Percentiles rank a stretch among this genome's conserved stretches.
These are phyloP conservation scores for Pheucticus melanocephalus DNA, from an alignment of 2,113 vertebrate species.

Conservation along the genomic window DNA sequence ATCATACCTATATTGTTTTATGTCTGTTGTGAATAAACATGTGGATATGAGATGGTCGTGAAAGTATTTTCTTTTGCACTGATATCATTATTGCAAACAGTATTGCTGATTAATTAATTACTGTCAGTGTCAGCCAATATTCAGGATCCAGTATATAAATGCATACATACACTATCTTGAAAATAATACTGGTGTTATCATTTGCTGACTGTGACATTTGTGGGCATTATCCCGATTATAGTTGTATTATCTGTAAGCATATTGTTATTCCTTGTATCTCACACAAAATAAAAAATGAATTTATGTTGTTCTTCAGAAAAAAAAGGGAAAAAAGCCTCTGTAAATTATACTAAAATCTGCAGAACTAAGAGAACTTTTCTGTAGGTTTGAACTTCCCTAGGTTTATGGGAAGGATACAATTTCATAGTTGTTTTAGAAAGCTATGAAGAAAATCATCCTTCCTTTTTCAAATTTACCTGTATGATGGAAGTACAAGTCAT, in stretches of 20 bases:
- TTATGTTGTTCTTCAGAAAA: background rate
- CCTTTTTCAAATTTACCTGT: background rate
- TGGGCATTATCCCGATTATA: background rate
- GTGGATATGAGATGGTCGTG: background rate
- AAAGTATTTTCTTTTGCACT: background rate
- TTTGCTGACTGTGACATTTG: background rate
- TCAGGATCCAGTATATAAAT: background rate
- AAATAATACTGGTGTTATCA: background rate
- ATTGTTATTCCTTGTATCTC: background rate
- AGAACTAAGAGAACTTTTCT: background rate
- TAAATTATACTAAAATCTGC: background rate
- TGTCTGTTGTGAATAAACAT: background rate
- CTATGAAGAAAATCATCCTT: background rate
- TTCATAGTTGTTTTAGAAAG: background rate
- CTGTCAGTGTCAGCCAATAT: background rate
- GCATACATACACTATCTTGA: background rate
- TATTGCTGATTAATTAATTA: background rate
- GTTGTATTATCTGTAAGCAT: background rate
- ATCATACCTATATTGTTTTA: background rate
- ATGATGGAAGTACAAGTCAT: background rate
- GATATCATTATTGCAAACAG: background rate
- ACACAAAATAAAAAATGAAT: background rate
- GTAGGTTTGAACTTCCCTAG: background rate
- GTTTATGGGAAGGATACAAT: background rate
- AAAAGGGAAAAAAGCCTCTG: accelerated